A percentile compares a stretch with the other conserved stretches of the same genome.
These are phyloP conservation scores for Cybosia mesomella DNA, from an alignment of 2,888 invertebrate genomes.

Conservation along the genomic window DNA sequence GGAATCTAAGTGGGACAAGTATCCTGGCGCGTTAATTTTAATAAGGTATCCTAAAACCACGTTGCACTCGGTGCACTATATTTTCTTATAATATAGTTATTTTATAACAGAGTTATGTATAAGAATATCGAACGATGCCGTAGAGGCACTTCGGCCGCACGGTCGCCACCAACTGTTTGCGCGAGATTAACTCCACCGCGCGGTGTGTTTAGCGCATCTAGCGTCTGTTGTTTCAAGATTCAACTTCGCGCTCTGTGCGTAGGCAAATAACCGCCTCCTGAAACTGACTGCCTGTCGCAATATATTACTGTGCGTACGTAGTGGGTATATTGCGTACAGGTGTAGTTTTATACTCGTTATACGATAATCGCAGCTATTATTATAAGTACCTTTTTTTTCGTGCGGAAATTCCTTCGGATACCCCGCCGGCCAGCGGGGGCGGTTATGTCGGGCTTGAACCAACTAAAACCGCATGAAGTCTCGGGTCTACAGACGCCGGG, in stretches of 20 bases:
- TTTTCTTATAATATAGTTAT: background rate
- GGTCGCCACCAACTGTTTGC: conserved; percentile 1
- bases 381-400: no score
- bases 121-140: background rate
- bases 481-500: no score
- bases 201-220: background rate
- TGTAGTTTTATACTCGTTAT: background rate
- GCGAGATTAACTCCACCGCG: background rate
- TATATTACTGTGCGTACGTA: background rate
- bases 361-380: background rate
- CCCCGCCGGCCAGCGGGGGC: no score
- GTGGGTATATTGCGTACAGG: background rate
- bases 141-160: background rate
- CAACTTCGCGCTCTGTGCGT: background rate
- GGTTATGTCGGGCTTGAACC: no score
- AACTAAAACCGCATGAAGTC: no score
- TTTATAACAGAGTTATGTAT: background rate
- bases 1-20: no score
- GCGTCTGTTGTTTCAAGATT: conserved; percentile 5
- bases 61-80: background rate
- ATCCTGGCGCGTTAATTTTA: no score
- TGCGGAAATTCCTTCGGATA: no score
- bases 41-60: no score
- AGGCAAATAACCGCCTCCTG: conserved; percentile 9
- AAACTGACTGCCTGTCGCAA: background rate